Evolutionary conservation across 2,113 vertebrate genomes (phyloP), one percentile per base, ranked within the genome.

Genomic region (Gavialis gangeticus): DNA sequence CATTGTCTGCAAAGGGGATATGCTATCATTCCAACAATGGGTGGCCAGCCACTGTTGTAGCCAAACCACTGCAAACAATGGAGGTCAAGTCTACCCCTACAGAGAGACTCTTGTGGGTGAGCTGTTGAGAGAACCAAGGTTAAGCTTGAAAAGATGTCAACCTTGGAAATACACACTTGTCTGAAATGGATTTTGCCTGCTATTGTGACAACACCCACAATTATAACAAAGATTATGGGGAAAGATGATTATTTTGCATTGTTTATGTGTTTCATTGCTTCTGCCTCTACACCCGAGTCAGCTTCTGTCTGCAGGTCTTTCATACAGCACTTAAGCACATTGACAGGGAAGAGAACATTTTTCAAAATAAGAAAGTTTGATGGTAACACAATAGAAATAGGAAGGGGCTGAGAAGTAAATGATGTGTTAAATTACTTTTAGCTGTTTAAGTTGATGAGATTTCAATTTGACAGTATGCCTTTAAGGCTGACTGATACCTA

Each of bases 71-170:
- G 21, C 3, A 2, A 5, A 1, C 5, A 66, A 25, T 25, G 56
- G 0, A 0, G 0, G 2, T 1, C 25, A 0, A 57, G 64, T n/a
- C 3, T 21, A 15, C 46, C 30, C 54, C 27, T 27, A 22, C 54
- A 3, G 0, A 46, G 1, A 3, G 55, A 4, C 57, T 84, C 21
- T 66, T 60, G 63, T 37, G 57, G 37, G 77, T 73, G 58, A 82
- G 4, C 17, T 69, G 30, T 4, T 57, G 34, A 54, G 63, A 81
- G 66, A 85, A 30, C 14, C 55, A 25, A 75, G 78, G 3, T 62
- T 64, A 1, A 3, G 0, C 25, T 30, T 56, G 69, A 79, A 85
- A 69, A 28, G 34, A 60, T 58, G 6, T 1, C 34, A 58, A 13
- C 60, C 75, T 75, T 79, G 11, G 28, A 24, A 77, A 34, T 75